Percentiles rank a stretch among this genome's conserved stretches.
phyloP scores from a whole-genome alignment of 1,140 invertebrate species.

The Eulimnadia texana region DNA sequence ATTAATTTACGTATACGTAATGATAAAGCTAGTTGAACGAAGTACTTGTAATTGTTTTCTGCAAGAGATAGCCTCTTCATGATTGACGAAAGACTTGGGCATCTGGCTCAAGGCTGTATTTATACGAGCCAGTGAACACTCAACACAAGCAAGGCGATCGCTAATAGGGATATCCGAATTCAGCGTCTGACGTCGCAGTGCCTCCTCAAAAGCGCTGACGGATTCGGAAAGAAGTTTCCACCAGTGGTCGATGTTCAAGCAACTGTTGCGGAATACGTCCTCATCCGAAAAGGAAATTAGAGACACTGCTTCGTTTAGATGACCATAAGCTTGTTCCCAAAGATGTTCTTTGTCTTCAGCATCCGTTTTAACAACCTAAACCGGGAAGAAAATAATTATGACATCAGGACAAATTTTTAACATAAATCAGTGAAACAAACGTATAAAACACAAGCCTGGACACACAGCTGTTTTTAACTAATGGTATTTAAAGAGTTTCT shows the following conservation, averaged over 20 bases:
- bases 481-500: too few species aligned
- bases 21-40: too few species aligned
- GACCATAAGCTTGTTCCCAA: conserved; percentile 48
- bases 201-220: conserved; percentile 47
- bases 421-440: not conserved
- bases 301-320: conserved; percentile 58
- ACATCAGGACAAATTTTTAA: not conserved
- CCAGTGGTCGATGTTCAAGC: conserved; percentile 53
- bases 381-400: conserved; percentile 19
- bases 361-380: conserved; percentile 64
- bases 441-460: too few species aligned
- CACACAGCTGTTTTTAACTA: too few species aligned
- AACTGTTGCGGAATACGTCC: conserved; percentile 57
- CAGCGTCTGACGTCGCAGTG: conserved; percentile 47
- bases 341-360: conserved; percentile 69
- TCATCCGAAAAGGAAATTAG: conserved; percentile 64
- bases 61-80: not conserved
- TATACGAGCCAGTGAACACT: conserved; percentile 5
- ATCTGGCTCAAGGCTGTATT: not conserved
- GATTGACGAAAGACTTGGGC: not conserved
- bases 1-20: too few species aligned
- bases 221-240: conserved; percentile 49
- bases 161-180: conserved; percentile 42
- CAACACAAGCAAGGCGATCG: conserved; percentile 39
- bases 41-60: conserved; percentile 6